These are phyloP conservation scores for Semnornis frantzii DNA, from an alignment of 2,113 vertebrate genomes.

Conservation along the genomic window DNA sequence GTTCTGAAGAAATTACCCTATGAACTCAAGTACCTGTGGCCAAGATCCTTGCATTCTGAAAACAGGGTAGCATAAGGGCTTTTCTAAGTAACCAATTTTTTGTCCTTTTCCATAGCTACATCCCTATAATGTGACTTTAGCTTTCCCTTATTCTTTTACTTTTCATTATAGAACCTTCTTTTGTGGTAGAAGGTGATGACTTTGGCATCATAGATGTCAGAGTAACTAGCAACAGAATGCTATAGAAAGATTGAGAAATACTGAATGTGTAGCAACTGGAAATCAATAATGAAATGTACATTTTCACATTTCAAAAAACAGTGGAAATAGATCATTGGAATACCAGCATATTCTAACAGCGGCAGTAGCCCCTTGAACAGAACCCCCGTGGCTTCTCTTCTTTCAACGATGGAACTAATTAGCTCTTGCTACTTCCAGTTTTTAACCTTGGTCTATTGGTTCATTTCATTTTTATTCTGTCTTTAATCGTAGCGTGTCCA, in stretches of 20 bases:
- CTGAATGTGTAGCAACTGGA: neutral
- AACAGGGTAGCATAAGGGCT: neutral
- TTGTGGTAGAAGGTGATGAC: neutral
- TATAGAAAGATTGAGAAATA: neutral
- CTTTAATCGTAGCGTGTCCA: constrained; percentile 61
- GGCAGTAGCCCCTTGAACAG: constrained; percentile 15
- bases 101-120: neutral
- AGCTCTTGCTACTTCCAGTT: constrained; percentile 62
- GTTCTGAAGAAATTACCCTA: neutral
- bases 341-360: neutral
- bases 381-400: constrained; percentile 17
- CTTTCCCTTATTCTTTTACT: neutral
- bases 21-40: neutral
- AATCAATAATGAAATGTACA: neutral
- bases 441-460: constrained; percentile 56
- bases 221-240: neutral
- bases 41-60: neutral
- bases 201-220: neutral
- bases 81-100: neutral
- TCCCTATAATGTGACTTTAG: neutral
- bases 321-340: neutral
- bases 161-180: neutral
- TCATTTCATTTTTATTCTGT: constrained; percentile 68
- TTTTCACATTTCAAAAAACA: neutral
- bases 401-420: constrained; percentile 49